A percentile compares a stretch with the other conserved stretches of the same genome.
phyloP scores from a whole-genome alignment of 2,797 vertebrate genomes.

The Lepus oiostolus region DNA sequence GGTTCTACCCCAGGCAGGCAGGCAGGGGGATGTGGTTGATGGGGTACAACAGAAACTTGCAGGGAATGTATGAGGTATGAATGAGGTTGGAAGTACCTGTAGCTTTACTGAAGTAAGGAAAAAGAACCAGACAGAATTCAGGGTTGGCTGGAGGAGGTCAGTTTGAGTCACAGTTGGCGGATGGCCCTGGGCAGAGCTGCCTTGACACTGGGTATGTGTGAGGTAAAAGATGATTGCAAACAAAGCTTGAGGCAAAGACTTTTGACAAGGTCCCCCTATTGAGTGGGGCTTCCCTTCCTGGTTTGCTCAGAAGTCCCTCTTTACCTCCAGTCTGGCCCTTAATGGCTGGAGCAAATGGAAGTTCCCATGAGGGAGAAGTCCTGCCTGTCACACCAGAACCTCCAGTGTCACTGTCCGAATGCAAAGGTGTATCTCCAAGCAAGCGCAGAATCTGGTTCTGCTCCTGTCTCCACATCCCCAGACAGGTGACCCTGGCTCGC shows the following conservation, averaged over 20 bases:
- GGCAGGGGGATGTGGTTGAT: not conserved
- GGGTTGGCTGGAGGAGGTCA: not conserved
- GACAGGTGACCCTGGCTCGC: not conserved
- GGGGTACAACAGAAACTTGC: not conserved
- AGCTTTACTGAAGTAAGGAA: not conserved
- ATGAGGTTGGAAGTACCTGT: not conserved
- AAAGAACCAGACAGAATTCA: not conserved
- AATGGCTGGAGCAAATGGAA: not conserved
- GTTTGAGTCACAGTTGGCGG: not conserved
- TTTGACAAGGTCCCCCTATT: not conserved
- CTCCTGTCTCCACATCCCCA: not conserved
- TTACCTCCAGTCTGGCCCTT: not conserved
- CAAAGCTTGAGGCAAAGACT: not conserved
- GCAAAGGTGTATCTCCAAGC: not conserved
- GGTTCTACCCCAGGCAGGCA: not conserved
- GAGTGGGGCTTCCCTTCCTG: not conserved
- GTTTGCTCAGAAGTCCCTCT: not conserved
- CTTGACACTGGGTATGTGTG: not conserved
- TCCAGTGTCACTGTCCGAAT: not conserved
- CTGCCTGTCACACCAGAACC: not conserved
- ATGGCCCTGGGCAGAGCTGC: not conserved
- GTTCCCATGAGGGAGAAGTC: not conserved
- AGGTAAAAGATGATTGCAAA: slow-evolving; percentile 2
- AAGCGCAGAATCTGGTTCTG: not conserved
- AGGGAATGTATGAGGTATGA: not conserved